These are phyloP conservation scores for Argyra leucocephala DNA, from an alignment of 2,888 invertebrate species.

Conservation along the genomic window DNA sequence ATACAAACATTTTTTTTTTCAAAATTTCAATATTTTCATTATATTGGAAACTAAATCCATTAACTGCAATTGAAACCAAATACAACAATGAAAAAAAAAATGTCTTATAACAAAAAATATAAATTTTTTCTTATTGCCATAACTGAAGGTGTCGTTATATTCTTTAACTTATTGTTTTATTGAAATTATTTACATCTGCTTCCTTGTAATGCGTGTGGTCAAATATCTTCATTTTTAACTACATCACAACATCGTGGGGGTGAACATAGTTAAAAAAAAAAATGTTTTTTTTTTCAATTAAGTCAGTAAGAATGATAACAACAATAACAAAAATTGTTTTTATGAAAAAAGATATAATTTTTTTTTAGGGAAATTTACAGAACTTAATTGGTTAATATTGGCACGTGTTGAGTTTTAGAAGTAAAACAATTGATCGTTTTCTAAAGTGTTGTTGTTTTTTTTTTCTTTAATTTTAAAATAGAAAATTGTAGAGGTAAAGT, in stretches of 20 bases:
- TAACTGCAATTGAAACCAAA: neutral
- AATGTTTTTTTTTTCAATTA: no score
- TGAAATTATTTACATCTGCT: neutral
- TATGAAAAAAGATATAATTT: no score
- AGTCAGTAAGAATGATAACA: no score
- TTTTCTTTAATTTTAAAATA: no score
- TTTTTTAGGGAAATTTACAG: neutral
- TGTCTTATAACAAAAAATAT: no score
- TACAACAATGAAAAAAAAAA: no score
- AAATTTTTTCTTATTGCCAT: neutral
- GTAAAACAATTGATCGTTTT: neutral
- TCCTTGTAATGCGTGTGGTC: conserved; percentile 6
- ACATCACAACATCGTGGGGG: neutral
- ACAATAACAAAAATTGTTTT: no score
- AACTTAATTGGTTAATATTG: neutral
- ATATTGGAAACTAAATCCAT: no score
- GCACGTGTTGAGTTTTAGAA: neutral
- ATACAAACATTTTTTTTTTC: no score
- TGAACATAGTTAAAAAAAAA: neutral
- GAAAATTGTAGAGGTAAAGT: no score
- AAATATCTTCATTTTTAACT: neutral
- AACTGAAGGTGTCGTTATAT: neutral
- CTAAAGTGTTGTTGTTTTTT: no score
- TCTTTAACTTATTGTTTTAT: neutral
- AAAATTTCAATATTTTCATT: no score